Percentiles rank a stretch among this genome's conserved stretches.
phyloP scores from a whole-genome alignment of 2,113 vertebrate genomes.

The Antechinus stuartii region DNA sequence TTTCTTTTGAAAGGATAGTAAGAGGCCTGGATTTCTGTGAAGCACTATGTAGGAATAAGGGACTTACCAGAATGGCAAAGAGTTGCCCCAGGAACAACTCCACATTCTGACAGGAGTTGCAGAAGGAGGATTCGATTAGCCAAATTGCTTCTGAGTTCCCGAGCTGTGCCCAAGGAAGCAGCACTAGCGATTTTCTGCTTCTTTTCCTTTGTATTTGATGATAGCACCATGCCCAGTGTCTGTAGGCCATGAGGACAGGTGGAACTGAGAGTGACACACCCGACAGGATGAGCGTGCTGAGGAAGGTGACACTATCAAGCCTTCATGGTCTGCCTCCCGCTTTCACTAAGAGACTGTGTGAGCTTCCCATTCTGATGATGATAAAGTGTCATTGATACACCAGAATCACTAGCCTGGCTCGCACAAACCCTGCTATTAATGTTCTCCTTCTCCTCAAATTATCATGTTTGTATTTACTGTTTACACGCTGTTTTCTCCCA shows the following conservation, averaged over 20 bases:
- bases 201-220: constrained; percentile 17
- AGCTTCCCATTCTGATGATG: neutral
- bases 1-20: neutral
- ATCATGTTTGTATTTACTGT: neutral
- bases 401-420: neutral
- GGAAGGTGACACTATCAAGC: constrained; percentile 27
- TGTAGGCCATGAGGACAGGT: neutral
- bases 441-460: neutral
- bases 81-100: neutral
- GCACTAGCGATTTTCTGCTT: constrained; percentile 37
- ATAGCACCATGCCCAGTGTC: neutral
- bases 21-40: neutral
- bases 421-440: neutral
- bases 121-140: neutral
- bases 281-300: constrained; percentile 15
- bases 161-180: neutral
- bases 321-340: constrained; percentile 45
- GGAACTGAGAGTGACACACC: constrained; percentile 24
- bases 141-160: neutral
- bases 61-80: neutral
- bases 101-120: neutral
- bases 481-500: neutral
- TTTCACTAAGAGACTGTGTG: constrained; percentile 21
- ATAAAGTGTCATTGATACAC: neutral
- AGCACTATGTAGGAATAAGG: neutral